Conservation (phyloP, 2,113 vertebrate species). For the Probosciger aterrimus region DNA sequence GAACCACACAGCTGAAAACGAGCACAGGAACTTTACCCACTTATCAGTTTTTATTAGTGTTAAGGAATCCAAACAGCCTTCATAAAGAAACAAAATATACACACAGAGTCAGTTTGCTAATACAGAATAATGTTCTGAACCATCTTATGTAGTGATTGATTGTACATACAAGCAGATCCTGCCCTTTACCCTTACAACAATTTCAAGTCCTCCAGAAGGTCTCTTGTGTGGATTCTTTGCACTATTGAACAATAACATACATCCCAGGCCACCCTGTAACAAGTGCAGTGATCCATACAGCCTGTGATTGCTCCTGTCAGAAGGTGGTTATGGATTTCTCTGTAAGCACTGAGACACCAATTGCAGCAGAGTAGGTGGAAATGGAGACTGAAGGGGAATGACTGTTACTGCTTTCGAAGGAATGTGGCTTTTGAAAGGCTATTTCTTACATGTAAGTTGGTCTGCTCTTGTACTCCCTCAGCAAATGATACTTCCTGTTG, state of each 20-base stretch:
- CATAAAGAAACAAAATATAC: constrained; percentile 36
- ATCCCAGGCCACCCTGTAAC: background rate
- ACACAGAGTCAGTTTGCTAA: background rate
- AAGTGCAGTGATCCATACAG: rapidly evolving
- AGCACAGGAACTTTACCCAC: background rate
- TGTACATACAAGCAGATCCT: background rate
- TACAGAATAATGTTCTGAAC: background rate
- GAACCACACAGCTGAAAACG: background rate
- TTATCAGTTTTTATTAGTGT: constrained; percentile 11
- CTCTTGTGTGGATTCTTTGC: background rate
- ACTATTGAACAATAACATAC: rapidly evolving
- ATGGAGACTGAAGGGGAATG: background rate
- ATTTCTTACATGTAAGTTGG: background rate
- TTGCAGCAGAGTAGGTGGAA: background rate
- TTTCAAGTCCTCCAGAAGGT: background rate
- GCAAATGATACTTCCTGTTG: background rate
- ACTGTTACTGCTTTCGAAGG: background rate
- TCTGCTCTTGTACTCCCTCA: background rate
- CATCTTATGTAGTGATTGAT: constrained; percentile 10
- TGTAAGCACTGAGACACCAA: background rate
- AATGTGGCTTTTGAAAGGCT: background rate
- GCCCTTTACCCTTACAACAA: background rate
- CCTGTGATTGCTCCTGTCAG: rapidly evolving
- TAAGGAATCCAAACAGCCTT: background rate
- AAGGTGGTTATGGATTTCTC: background rate